A percentile compares a stretch with the other conserved stretches of the same genome.
Conservation (phyloP, 2,113 vertebrate species). For the Alethe diademata region DNA sequence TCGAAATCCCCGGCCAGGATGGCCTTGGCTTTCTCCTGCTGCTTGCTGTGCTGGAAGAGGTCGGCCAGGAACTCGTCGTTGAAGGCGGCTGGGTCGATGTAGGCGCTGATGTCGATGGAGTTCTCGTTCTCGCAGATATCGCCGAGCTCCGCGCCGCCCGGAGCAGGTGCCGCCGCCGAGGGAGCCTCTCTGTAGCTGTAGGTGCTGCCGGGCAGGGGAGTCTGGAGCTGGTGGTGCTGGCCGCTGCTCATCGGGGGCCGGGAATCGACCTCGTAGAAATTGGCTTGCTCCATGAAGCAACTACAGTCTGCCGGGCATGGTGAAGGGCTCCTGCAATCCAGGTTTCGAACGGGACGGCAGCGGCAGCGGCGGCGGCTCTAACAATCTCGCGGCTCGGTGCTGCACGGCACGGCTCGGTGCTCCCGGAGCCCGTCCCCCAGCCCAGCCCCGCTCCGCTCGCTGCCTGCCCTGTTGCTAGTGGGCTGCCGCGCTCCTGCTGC, state of each 20-base stretch:
- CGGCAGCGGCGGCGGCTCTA: neutral
- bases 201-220: slow-evolving; percentile 77
- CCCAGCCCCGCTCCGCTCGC: neutral
- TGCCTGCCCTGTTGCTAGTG: slow-evolving; percentile 53
- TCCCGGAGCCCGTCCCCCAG: neutral
- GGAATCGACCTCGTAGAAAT: slow-evolving; percentile 95
- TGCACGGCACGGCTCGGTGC: neutral
- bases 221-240: slow-evolving; percentile 71
- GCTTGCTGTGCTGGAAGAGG: slow-evolving; percentile 91
- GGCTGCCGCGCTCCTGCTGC: neutral
- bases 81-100: slow-evolving; percentile 95
- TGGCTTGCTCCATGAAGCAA: slow-evolving; percentile 92
- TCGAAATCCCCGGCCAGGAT: slow-evolving; percentile 86
- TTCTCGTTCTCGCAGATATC: slow-evolving; percentile 97
- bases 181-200: slow-evolving; percentile 77
- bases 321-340: slow-evolving; percentile 88
- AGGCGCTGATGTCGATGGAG: slow-evolving; percentile 97
- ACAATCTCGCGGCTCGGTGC: neutral
- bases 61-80: slow-evolving; percentile 99
- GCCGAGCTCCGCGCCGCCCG: slow-evolving; percentile 77
- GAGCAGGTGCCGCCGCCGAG: slow-evolving; percentile 76
- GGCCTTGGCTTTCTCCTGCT: slow-evolving; percentile 85
- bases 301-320: slow-evolving; percentile 88
- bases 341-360: slow-evolving; percentile 62
- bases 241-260: slow-evolving; percentile 87